Evolutionary conservation across 2,113 vertebrate genomes (phyloP), one percentile per base, ranked within the genome.

Genomic region (Microtus montanus): DNA sequence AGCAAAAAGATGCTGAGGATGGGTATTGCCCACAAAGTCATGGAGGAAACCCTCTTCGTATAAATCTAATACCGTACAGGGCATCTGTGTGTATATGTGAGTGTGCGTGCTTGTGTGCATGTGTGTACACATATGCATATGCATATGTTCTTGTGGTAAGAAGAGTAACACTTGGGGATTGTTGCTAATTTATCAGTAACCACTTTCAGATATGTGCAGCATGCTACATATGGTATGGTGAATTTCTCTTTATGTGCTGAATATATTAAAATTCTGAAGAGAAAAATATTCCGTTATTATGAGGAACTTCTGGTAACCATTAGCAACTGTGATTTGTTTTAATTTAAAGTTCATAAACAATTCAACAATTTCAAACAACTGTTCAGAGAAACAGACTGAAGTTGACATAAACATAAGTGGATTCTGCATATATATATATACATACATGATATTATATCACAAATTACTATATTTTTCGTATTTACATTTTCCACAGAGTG

Each of bases 251-350:
- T 30, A 28, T 70, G 30, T 92, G 54, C 1, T 80, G 78, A 38
- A 63, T 80, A 41, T 58, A 38, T 85, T 82, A 64, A 86, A 80
- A 88, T 93, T 91, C 61, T 95, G 54, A 89, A 77, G n/a, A 54
- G 90, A 92, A 92, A 92, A 64, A 73, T 89, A 1, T 15, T 33
- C 22, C 61, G 20, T 24, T 61, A 63, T 75, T 38, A 87, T 54
- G 68, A 86, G 88, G 28, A 66, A 66, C n/a, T 63, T 44, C 7
- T 41, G 91, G 1, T 71, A 91, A 78, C 80, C 68, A 35, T 61
- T 87, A 24, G 24, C 24, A 70, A 66, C 19, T 58, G 52, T 64
- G 38, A 63, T 87, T 89, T 78, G 33, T 94, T 15, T 90, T 77
- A 92, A 92, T 52, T 90, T 88, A 87, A 87, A 38, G 35, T 74